Base-by-base conservation (phyloP, 2,113 vertebrate genomes). In the Gymnarchus niloticus region DNA sequence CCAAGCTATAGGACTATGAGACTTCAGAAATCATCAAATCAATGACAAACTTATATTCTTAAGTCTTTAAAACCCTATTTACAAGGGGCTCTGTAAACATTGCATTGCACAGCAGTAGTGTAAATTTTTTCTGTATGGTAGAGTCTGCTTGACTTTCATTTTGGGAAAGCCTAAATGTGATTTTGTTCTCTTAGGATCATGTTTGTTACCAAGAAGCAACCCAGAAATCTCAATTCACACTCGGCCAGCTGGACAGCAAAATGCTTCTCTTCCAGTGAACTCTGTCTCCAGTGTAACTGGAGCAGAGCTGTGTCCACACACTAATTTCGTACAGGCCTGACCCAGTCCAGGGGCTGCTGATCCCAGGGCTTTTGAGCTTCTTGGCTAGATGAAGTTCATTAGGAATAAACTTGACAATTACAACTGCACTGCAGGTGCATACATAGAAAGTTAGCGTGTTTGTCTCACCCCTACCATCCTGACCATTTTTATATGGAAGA, bases 361-460 rank as follows among this genome's bases (percentile, higher is more conserved):
- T 14, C 52, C 52, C n/a, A n/a, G 17, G 23, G 17, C 25, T 17
- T 46, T 59, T 51, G 51, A 54, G 86, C 86, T 90, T 83, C 87
- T 88, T 89, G 85, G 86, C 56, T 85, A 61, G 56, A 87, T 61
- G 86, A 89, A 88, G 61, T 87, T 83, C 83, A 84, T 89, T 87
- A 91, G 87, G 78, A 80, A 82, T 61, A 37, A 56, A 84, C 41
- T 56, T 3, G 85, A 88, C 76, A 46, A 88, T 89, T 87, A 87
- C 57, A 76, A 69, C 44, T 25, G 65, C 49, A 85, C 69, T 82
- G 80, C 87, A 87, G 87, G 85, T 88, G 86, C 84, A 65, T 73
- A 33, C 59, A 54, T 86, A 17, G 14, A 0, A 56, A 56, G 48
- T 49, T 28, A 69, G 49, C 41, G 33, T 73, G 65, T 28, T 1